Base-by-base conservation (phyloP, 2,113 vertebrate genomes). In the Ochotona princeps region DNA sequence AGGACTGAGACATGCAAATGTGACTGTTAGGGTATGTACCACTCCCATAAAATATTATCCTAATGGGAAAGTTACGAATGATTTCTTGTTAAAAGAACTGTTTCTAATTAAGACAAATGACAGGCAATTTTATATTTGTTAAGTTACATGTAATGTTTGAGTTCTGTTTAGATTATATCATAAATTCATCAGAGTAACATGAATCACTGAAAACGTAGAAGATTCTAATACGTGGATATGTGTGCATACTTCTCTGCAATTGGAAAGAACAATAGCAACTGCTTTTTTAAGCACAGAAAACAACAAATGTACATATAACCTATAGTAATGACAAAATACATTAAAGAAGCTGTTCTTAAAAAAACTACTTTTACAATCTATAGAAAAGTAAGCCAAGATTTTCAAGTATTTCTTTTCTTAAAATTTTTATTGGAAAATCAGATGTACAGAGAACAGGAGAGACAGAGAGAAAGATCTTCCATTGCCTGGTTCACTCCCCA, bases 151-250 rank as follows among this genome's bases (percentile, higher is more conserved):
- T 79, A 32, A 95, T 93, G 75, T 79, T 96, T 92, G 73, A 91
- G 61, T 96, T 94, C 96, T 97, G 91, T 91, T 92, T 84, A 70
- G 91, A 96, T 93, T 92, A 92, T 83, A 83, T 73, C 97, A 95
- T 91, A 96, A 96, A 93, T 90, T 96, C 95, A 86, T 94, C 88
- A 79, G 35, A 87, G 85, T 87, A 94, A 92, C 94, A 54, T 54
- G 5, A 2, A 35, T 28, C 2, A 54, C 0, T 65, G 15, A 73
- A 82, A 81, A 6, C 4, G 2, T n/a, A 17, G 5, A 57, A 1
- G 18, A 13, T 49, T 89, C 26, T 25, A 67, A 57, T 38, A n/a
- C 63, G 11, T 5, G 44, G 21, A 32, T 20, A 3, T 82, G 35
- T 44, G n/a, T 91, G 14, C 13, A 21, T 60, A 32, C 14, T 57